Evolutionary conservation across 1,140 invertebrate genomes (phyloP).

Genomic region (Lasioglossum albipes): DNA sequence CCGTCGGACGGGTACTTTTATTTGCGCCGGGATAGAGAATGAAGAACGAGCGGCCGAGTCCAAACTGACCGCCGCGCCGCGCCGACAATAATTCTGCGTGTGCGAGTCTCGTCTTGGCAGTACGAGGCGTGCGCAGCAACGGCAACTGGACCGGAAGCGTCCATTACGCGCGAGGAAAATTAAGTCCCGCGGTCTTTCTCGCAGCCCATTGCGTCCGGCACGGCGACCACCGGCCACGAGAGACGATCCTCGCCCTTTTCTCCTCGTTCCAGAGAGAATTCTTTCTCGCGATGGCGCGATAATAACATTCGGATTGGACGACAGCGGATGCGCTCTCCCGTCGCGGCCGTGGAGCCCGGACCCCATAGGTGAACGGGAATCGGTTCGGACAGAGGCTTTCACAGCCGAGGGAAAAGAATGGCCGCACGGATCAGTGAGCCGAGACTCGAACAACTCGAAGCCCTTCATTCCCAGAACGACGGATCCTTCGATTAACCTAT

Average conservation of each 20-base stretch:
- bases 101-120: constrained; percentile 33
- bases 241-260: background rate
- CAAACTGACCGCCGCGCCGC: constrained; percentile 23
- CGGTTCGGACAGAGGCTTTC: background rate
- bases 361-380: background rate
- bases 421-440: constrained; percentile 12
- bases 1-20: background rate
- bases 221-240: too few species aligned
- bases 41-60: background rate
- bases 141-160: constrained; percentile 52
- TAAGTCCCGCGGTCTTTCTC: background rate
- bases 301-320: background rate
- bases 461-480: background rate
- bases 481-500: constrained; percentile 7
- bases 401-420: background rate
- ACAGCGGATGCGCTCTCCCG: background rate
- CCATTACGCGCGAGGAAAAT: constrained; percentile 54
- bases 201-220: background rate
- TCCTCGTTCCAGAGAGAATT: too few species aligned
- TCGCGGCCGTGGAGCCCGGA: too few species aligned
- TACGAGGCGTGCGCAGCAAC: constrained; percentile 10
- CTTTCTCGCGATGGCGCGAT: background rate
- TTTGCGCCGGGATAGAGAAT: background rate
- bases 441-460: background rate
- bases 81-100: constrained; percentile 33